A percentile compares a stretch with the other conserved stretches of the same genome.
These are phyloP conservation scores for Pterocles gutturalis DNA, from an alignment of 2,113 vertebrate genomes.

Conservation along the genomic window DNA sequence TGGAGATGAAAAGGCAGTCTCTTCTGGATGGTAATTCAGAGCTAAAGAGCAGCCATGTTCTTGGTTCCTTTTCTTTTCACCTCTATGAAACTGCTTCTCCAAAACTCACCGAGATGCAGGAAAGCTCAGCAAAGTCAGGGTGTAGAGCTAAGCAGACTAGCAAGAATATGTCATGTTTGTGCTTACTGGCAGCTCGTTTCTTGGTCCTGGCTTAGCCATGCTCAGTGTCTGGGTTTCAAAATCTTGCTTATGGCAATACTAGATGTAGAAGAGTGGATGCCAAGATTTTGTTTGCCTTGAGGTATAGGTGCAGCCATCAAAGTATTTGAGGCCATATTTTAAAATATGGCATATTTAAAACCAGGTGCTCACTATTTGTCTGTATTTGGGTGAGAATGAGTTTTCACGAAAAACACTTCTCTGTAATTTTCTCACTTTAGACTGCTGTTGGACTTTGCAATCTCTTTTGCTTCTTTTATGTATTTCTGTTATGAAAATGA, in stretches of 20 bases:
- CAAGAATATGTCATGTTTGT: not conserved
- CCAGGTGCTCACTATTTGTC: not conserved
- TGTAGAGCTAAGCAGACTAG: not conserved
- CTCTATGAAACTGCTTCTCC: not conserved
- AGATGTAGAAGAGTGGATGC: not conserved
- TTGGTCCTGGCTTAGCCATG: not conserved
- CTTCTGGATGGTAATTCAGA: not conserved
- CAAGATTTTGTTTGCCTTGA: not conserved
- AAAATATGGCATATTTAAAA: not conserved
- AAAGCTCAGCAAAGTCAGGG: not conserved
- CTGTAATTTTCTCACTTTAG: not conserved
- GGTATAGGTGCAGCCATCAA: not conserved
- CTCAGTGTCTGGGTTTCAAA: not conserved
- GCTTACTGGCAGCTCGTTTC: not conserved
- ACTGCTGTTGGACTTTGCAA: not conserved
- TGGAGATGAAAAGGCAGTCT: not conserved
- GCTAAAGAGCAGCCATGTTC: not conserved
- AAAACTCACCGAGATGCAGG: not conserved
- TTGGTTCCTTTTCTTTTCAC: not conserved
- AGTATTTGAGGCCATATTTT: not conserved
- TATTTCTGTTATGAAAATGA: not conserved
- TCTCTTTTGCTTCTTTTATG: not conserved
- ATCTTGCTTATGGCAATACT: not conserved
- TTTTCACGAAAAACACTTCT: not conserved
- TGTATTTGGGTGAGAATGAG: not conserved